phyloP scores from a whole-genome alignment of 2,797 vertebrate genomes.

The Helostoma temminkii region DNA sequence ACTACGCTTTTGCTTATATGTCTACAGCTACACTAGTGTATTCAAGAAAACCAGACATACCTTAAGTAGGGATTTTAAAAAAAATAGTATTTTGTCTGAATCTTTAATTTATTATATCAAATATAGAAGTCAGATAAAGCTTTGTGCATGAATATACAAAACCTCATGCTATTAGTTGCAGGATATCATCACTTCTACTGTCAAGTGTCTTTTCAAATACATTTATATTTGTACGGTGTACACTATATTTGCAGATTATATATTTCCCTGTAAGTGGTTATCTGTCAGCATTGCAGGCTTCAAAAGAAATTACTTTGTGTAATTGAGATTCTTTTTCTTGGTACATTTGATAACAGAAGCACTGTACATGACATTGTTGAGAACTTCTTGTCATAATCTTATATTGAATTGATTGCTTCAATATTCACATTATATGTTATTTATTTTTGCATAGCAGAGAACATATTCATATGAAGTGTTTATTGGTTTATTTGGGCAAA shows the following conservation, averaged over 20 bases:
- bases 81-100: constrained; percentile 63
- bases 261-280: constrained; percentile 78
- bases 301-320: constrained; percentile 60
- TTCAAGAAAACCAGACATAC: constrained; percentile 68
- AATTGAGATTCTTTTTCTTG: constrained; percentile 69
- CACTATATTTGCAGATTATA: constrained; percentile 80
- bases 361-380: constrained; percentile 71
- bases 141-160: constrained; percentile 76
- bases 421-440: constrained; percentile 81
- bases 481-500: constrained; percentile 73
- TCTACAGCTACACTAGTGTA: constrained; percentile 68
- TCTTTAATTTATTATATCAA: constrained; percentile 67
- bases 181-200: constrained; percentile 76
- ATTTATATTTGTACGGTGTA: constrained; percentile 84
- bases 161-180: constrained; percentile 72
- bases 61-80: constrained; percentile 67
- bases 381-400: constrained; percentile 85
- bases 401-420: constrained; percentile 80
- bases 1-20: constrained; percentile 75
- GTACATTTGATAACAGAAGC: constrained; percentile 77
- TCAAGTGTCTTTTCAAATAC: constrained; percentile 78
- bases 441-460: constrained; percentile 98
- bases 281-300: constrained; percentile 73
- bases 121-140: constrained; percentile 68
- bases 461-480: constrained; percentile 77